A percentile compares a stretch with the other conserved stretches of the same genome.
Evolutionary conservation across 2,888 invertebrate species (phyloP).

Genomic region (Tetragonisca angustula): DNA sequence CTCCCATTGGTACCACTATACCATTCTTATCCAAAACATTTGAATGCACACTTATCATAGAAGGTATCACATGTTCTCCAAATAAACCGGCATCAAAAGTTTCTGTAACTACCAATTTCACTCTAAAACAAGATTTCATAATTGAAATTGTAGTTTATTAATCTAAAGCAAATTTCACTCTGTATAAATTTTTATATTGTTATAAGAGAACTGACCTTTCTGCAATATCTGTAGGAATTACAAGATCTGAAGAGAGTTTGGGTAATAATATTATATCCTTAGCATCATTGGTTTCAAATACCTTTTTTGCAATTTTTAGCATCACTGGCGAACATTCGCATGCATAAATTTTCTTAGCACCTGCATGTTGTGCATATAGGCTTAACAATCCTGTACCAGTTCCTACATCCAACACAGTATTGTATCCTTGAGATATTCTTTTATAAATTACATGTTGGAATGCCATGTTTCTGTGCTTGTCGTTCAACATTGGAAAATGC

Average conservation of each 20-base stretch:
- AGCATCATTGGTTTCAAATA: slow-evolving; percentile 85
- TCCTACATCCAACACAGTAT: slow-evolving; percentile 90
- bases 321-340: slow-evolving; percentile 89
- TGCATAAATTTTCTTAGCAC: slow-evolving; percentile 86
- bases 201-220: slow-evolving; percentile 82
- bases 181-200: not conserved
- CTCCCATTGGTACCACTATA: slow-evolving; percentile 87
- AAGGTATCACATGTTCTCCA: slow-evolving; percentile 90
- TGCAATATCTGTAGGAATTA: slow-evolving; percentile 85
- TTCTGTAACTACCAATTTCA: slow-evolving; percentile 90
- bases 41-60: slow-evolving; percentile 89
- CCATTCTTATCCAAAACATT: slow-evolving; percentile 84
- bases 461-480: slow-evolving; percentile 88
- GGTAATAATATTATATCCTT: slow-evolving; percentile 85
- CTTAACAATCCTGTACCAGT: slow-evolving; percentile 91
- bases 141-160: not conserved
- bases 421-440: slow-evolving; percentile 84
- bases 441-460: slow-evolving; percentile 88
- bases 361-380: slow-evolving; percentile 87
- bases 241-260: slow-evolving; percentile 87
- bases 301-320: slow-evolving; percentile 87
- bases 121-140: slow-evolving; percentile 72
- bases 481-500: slow-evolving; percentile 94
- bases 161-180: not conserved
- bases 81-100: slow-evolving; percentile 92